phyloP scores from a whole-genome alignment of 2,113 vertebrate genomes.

The Terrapene triunguis region DNA sequence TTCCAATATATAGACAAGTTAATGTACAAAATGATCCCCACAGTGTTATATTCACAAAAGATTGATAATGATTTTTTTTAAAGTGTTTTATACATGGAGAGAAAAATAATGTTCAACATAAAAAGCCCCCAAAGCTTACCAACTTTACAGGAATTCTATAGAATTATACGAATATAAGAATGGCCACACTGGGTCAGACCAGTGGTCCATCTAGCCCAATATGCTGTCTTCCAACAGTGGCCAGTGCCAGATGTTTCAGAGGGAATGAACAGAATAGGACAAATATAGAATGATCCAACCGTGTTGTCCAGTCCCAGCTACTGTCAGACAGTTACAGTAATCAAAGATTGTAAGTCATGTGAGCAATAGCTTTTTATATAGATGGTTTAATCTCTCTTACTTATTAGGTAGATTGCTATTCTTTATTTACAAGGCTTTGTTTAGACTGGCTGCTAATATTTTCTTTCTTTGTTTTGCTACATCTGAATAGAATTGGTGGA shows the following conservation, averaged over 20 bases:
- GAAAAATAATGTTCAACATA: not conserved
- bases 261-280: not conserved
- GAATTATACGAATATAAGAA: not conserved
- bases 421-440: not conserved
- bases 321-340: not conserved
- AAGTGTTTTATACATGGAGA: not conserved
- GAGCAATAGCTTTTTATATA: not conserved
- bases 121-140: not conserved
- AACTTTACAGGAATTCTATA: not conserved
- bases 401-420: not conserved
- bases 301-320: not conserved
- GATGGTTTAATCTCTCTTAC: not conserved
- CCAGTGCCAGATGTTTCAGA: not conserved
- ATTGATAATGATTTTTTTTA: not conserved
- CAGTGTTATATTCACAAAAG: not conserved
- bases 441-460: not conserved
- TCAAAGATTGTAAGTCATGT: not conserved
- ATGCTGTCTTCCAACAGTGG: not conserved
- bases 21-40: not conserved
- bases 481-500: not conserved
- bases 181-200: not conserved
- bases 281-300: not conserved
- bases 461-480: not conserved
- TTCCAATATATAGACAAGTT: not conserved
- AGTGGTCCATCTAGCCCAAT: not conserved